These are phyloP conservation scores for Urechis unicinctus DNA, from an alignment of 2,888 invertebrate genomes.

Conservation along the genomic window DNA sequence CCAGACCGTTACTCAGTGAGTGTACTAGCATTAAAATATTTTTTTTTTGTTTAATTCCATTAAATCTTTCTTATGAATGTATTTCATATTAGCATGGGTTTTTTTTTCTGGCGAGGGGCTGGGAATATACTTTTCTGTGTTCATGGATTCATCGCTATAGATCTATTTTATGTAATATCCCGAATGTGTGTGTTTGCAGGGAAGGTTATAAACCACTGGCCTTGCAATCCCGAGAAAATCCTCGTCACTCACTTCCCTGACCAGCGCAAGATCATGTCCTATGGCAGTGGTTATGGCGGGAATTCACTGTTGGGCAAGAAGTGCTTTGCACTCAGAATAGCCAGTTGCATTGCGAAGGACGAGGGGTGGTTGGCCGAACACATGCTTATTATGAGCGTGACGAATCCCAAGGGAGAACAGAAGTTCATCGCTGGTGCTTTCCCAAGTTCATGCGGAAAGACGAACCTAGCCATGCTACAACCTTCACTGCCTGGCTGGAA, in stretches of 20 bases:
- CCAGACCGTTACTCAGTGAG: slow-evolving; percentile 21
- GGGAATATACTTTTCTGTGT: too few species aligned
- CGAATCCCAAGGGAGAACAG: slow-evolving; percentile 26
- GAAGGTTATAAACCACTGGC: slow-evolving; percentile 29
- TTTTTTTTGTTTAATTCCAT: too few species aligned
- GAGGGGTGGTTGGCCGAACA: slow-evolving; percentile 36
- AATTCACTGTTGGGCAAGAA: slow-evolving; percentile 35
- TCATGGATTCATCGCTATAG: too few species aligned
- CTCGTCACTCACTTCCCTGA: slow-evolving; percentile 27
- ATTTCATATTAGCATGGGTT: too few species aligned
- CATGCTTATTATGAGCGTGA: slow-evolving; percentile 33
- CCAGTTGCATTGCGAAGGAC: slow-evolving; percentile 23
- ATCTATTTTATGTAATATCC: too few species aligned
- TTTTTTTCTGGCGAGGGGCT: too few species aligned
- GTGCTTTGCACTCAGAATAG: too few species aligned
- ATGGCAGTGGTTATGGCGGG: slow-evolving; percentile 32
- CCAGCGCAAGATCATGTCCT: slow-evolving; percentile 24
- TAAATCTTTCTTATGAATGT: too few species aligned
- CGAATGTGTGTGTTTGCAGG: too few species aligned
- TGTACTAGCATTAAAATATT: too few species aligned
- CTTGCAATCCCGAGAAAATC: slow-evolving; percentile 28
- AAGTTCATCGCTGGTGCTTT: slow-evolving; percentile 31
- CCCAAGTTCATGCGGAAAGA: slow-evolving; percentile 31
- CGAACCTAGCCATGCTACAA: slow-evolving; percentile 31
- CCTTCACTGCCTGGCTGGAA: slow-evolving; percentile 29